phyloP scores from a whole-genome alignment of 92 coral and sea anemone genomes.

The Epizoanthus scotinus region DNA sequence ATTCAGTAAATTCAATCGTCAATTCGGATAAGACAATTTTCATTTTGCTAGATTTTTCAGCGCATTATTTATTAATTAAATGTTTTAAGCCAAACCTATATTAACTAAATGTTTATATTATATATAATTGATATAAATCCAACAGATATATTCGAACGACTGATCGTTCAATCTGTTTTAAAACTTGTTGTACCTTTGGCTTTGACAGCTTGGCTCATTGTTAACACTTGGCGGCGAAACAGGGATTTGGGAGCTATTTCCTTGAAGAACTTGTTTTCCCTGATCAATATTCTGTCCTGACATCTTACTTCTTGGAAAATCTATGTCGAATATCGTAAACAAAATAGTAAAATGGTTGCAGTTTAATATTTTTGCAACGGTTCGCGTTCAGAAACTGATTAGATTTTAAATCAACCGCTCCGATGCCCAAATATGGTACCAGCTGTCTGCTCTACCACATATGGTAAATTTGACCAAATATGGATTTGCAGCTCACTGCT shows the following conservation, averaged over 20 bases:
- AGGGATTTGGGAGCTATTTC: slow-evolving; percentile 13
- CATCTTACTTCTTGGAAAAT: slow-evolving; percentile 8
- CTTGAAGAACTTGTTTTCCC: slow-evolving; percentile 25
- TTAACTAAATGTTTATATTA: too few relatives aligned
- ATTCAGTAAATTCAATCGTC: too few relatives aligned
- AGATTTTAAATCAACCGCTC: slow-evolving; percentile 41
- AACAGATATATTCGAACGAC: slow-evolving; percentile 5
- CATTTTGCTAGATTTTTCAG: too few relatives aligned
- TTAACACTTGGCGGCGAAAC: slow-evolving; percentile 27
- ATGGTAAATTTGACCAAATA: slow-evolving; percentile 31
- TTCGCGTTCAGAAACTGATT: background rate
- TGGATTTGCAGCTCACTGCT: background rate
- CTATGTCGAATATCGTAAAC: background rate
- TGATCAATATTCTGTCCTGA: slow-evolving; percentile 29
- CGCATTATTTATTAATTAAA: too few relatives aligned
- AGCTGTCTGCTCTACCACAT: background rate
- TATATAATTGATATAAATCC: background rate
- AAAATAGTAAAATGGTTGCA: too few relatives aligned
- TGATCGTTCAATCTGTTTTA: background rate
- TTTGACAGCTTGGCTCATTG: slow-evolving; percentile 14
- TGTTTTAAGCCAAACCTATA: too few relatives aligned
- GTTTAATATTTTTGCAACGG: too few relatives aligned
- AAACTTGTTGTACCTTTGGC: slow-evolving; percentile 19
- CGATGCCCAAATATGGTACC: slow-evolving; percentile 36
- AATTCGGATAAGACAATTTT: too few relatives aligned